Evolutionary conservation across 2,113 vertebrate species (phyloP).

Genomic region (Chascanopsetta lugubris): DNA sequence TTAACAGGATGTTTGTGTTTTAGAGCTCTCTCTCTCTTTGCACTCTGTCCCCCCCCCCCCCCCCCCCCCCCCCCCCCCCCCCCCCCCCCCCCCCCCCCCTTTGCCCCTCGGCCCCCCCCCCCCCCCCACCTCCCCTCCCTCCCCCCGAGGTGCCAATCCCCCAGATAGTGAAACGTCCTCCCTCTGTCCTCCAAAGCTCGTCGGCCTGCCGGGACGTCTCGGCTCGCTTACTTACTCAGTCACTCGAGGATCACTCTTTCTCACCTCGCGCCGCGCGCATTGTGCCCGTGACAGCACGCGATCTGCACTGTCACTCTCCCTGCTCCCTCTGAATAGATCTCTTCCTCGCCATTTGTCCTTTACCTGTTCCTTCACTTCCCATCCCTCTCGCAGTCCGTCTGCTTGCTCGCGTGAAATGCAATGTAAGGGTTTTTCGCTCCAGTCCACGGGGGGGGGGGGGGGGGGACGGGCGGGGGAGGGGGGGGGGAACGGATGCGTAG

Average conservation of each 20-base stretch:
- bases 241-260: constrained; percentile 59
- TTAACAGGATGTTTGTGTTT: constrained; percentile 46
- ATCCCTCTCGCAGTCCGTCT: constrained; percentile 43
- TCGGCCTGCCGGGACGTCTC: constrained; percentile 48
- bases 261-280: constrained; percentile 31
- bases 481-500: neutral
- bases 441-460: neutral
- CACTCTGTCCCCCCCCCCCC: constrained; percentile 2
- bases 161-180: constrained; percentile 58
- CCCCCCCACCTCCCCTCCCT: neutral
- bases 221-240: constrained; percentile 56
- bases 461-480: neutral
- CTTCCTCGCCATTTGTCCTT: constrained; percentile 64
- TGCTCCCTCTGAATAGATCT: constrained; percentile 53
- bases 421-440: constrained; percentile 8
- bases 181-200: constrained; percentile 63
- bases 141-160: constrained; percentile 37
- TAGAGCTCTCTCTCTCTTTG: constrained; percentile 29
- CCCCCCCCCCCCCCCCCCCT: constrained; percentile 5
- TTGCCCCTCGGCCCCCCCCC: constrained; percentile 4
- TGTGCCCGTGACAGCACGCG: constrained; percentile 41
- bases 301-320: constrained; percentile 56
- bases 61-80: neutral
- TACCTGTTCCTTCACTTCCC: constrained; percentile 54
- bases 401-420: constrained; percentile 32